Base-by-base conservation (phyloP, 2,888 invertebrate species). In the Sarcophaga caerulescens region DNA sequence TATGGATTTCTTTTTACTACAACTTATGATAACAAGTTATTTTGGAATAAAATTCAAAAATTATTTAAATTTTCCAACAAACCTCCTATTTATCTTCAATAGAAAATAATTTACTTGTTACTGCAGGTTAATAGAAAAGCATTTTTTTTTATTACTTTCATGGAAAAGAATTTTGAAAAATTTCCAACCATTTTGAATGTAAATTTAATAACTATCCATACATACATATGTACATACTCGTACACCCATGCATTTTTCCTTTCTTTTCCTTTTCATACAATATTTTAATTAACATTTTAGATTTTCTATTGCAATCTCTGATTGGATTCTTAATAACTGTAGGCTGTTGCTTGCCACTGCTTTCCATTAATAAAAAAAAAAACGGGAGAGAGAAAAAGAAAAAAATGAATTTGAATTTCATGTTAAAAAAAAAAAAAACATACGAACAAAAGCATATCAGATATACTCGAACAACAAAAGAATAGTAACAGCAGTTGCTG, bases 401-500 rank as follows among this genome's bases (percentile, higher is more conserved):
- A 35, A 75, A 69, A 73, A 74, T 76, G 63, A 44, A 83, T 73
- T 78, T 66, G 1, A 47, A 57, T 66, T 73, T 60, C 52, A 44
- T 19, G n/a, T 19, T 19, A 77, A 21, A 68, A 47, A 65, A 68
- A 45, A 77, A 21, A 68, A 47, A 65, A 68, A 45, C 4, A 45
- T 44, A 4, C 6, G 12, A 19, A 68, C 68, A 47, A 45, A 45
- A 45, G 11, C 14, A 57, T 47, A 52, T 17, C 52, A 52, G 4
- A 14, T 52, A 52, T 5, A 35, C 35, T 8, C 35, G 35, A 57
- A 52, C n/a, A 57, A 12, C 12, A 6, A 63, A n/a, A 66, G 4
- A 12, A 65, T 59, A 57, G 25, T 52, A 17, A 12, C 17, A 73
- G n/a, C 23, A 68, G 35, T 21, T 68, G 23, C 62, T 52, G 4